Conservation (phyloP, 2,888 invertebrate species). For the Amphiduros pacificus region DNA sequence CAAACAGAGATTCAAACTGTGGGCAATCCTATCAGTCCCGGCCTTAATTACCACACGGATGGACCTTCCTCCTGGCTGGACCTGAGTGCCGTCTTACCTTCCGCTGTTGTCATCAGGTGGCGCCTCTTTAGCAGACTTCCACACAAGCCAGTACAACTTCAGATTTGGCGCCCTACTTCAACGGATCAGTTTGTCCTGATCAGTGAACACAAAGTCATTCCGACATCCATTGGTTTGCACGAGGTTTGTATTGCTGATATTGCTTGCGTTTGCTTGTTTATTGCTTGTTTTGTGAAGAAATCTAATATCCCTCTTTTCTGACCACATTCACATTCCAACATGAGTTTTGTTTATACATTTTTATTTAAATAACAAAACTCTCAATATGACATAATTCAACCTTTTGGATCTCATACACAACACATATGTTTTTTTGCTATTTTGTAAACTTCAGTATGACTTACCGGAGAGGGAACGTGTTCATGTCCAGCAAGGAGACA, state of each 20-base stretch:
- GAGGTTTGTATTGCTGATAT: slow-evolving; percentile 12
- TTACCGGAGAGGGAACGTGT: slow-evolving; percentile 9
- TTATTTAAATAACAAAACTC: too few relatives aligned
- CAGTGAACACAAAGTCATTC: slow-evolving; percentile 9
- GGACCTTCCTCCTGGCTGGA: slow-evolving; percentile 12
- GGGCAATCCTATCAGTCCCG: slow-evolving; percentile 2
- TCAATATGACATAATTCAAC: too few relatives aligned
- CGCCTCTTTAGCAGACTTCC: slow-evolving; percentile 7
- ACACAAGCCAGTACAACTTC: slow-evolving; percentile 5
- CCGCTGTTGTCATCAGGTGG: slow-evolving; percentile 13
- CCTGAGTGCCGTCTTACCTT: slow-evolving; percentile 6
- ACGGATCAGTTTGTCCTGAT: not conserved
- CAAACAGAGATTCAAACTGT: slow-evolving; percentile 9
- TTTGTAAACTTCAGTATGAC: slow-evolving; percentile 10
- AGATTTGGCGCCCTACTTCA: slow-evolving; percentile 12
- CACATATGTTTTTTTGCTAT: not conserved
- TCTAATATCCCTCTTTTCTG: too few relatives aligned
- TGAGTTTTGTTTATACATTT: too few relatives aligned
- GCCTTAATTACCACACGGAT: not conserved
- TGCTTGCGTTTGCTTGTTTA: too few relatives aligned
- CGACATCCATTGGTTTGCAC: slow-evolving; percentile 12
- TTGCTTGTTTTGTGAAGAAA: too few relatives aligned
- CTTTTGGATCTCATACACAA: too few relatives aligned
- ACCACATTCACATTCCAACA: too few relatives aligned
- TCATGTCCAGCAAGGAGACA: slow-evolving; percentile 3